A percentile compares a stretch with the other conserved stretches of the same genome.
Evolutionary conservation across 2,797 vertebrate genomes (phyloP).

Genomic region (Danio tinwini): DNA sequence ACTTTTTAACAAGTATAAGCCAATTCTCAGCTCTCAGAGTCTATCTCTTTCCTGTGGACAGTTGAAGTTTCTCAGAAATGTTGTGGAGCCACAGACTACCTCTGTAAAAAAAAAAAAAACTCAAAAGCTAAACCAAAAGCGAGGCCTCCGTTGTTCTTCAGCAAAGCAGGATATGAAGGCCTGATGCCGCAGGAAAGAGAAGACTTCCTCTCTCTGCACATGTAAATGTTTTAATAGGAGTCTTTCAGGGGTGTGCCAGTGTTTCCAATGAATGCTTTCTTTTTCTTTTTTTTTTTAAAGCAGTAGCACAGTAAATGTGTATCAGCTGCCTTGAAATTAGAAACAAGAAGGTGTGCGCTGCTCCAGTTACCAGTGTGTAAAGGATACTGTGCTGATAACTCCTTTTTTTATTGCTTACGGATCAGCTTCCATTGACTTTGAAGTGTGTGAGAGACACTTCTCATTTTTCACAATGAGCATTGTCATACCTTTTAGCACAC

Average conservation of each 20-base stretch:
- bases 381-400: conserved; percentile 11
- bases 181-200: conserved; percentile 13
- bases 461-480: conserved; percentile 13
- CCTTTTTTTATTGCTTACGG: conserved; percentile 10
- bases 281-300: background rate
- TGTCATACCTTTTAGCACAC: background rate
- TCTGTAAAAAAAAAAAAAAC: background rate
- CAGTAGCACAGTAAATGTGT: conserved; percentile 13
- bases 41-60: conserved; percentile 18
- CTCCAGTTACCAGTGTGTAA: conserved; percentile 20
- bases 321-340: conserved; percentile 30
- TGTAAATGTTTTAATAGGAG: conserved; percentile 46
- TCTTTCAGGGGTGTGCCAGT: conserved; percentile 35
- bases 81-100: background rate
- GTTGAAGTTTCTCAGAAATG: conserved; percentile 8
- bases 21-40: background rate
- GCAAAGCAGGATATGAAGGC: conserved; percentile 38
- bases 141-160: conserved; percentile 18
- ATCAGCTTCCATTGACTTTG: conserved; percentile 32
- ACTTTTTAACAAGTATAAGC: no score
- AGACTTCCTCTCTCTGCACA: conserved; percentile 30
- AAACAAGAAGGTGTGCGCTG: conserved; percentile 18
- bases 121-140: conserved; percentile 12
- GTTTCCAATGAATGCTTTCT: background rate
- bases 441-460: background rate